Percentiles rank a stretch among this genome's conserved stretches.
Conservation (phyloP, 2,113 vertebrate species). For the Puffinus mauretanicus region DNA sequence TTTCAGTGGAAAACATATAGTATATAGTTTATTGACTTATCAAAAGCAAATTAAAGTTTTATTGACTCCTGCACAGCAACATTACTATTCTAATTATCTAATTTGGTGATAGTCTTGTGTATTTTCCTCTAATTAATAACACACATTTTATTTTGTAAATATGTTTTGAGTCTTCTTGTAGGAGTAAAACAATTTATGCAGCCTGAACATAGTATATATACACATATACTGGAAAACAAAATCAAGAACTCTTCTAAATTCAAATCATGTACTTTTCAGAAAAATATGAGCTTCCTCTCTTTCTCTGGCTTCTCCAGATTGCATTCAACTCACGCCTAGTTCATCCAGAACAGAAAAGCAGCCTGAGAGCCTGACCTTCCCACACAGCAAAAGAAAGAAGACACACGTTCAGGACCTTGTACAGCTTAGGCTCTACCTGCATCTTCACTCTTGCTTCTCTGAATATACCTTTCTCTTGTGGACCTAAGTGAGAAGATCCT, state of each 20-base stretch:
- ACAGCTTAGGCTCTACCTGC: not conserved
- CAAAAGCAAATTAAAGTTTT: not conserved
- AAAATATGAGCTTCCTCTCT: not conserved
- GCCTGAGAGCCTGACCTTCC: not conserved
- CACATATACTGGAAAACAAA: not conserved
- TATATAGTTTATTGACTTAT: not conserved
- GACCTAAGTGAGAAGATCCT: not conserved
- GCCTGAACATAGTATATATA: not conserved
- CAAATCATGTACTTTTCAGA: not conserved
- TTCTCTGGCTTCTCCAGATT: not conserved
- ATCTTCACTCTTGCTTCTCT: not conserved
- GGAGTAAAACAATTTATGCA: not conserved
- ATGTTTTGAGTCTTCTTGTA: not conserved
- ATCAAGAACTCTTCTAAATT: not conserved
- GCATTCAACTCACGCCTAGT: fast-evolving
- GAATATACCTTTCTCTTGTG: not conserved
- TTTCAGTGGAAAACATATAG: not conserved
- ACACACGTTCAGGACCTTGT: not conserved
- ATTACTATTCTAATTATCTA: not conserved
- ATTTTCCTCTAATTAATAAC: not conserved
- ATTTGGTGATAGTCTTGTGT: not conserved
- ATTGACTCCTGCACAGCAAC: not conserved
- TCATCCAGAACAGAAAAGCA: not conserved
- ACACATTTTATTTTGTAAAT: not conserved
- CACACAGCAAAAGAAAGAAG: not conserved